Conservation (phyloP, 2,797 vertebrate species). For the Cuculus canorus region DNA sequence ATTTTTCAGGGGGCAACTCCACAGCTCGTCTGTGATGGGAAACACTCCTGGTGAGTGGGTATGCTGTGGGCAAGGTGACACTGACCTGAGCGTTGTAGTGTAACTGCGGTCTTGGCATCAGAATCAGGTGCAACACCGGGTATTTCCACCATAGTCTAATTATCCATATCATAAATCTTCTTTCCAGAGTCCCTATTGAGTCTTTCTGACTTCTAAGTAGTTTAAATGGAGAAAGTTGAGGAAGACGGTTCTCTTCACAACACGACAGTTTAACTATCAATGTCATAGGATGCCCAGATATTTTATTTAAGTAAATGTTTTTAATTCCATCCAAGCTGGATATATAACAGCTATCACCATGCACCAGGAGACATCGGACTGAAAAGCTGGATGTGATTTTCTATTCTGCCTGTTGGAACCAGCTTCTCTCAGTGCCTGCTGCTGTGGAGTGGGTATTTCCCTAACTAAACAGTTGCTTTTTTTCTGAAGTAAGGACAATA, state of each 20-base stretch:
- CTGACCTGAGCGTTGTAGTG: not conserved
- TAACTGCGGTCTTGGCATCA: not conserved
- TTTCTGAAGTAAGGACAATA: constrained; percentile 10
- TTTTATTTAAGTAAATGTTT: not conserved
- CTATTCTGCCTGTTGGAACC: not conserved
- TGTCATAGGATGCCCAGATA: not conserved
- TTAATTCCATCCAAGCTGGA: not conserved
- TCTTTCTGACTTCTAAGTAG: not conserved
- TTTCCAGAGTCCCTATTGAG: not conserved
- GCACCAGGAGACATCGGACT: not conserved
- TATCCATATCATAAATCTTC: not conserved
- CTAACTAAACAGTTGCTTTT: not conserved
- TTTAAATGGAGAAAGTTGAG: not conserved
- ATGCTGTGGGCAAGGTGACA: not conserved
- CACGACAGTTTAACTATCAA: not conserved
- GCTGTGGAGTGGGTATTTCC: constrained; percentile 18
- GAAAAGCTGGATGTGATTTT: not conserved
- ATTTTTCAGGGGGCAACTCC: not conserved
- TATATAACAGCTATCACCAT: not conserved
- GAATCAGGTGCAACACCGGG: not conserved
- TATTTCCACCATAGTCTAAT: not conserved
- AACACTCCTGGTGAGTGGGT: not conserved
- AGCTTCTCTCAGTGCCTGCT: not conserved
- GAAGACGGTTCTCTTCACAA: not conserved
- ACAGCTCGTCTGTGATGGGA: not conserved